Base-by-base conservation (phyloP, 2,797 vertebrate species). In the Acanthornis magna region DNA sequence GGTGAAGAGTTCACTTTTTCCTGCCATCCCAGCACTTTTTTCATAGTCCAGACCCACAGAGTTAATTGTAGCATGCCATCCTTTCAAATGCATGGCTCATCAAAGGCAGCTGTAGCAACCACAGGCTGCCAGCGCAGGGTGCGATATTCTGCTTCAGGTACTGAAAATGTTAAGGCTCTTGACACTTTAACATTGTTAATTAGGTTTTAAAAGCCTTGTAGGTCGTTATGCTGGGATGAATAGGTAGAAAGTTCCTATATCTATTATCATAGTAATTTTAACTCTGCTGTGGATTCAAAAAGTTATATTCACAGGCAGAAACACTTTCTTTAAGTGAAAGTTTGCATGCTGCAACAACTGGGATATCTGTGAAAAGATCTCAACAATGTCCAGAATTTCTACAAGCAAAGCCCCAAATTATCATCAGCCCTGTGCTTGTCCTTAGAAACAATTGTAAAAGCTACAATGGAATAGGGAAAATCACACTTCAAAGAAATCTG, bases 111-210 rank as follows among this genome's bases (percentile, higher is more conserved):
- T 19, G 32, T 2, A 1, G 75, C 55, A 88, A 60, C 40, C 11
- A 3, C 48, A 70, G 48, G 20, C 42, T 85, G 11, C 26, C 30
- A 47, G 54, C 19, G 10, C 0, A 0, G 14, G 12, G 5, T 42
- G 20, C n/a, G 50, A 61, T 93, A 61, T 42, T 93, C 73, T 83
- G 23, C 32, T 71, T 67, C 51, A 91, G 68, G 54, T 36, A 45
- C 42, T 61, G 65, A 80, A 77, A 84, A 96, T 26, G 38, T 81
- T 94, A 88, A 90, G 47, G 51, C 42, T 86, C n/a, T n/a, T 89
- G 70, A 65, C 14, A 27, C 20, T 55, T 63, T 3, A 54, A 50
- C 32, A 13, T 55, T 87, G n/a, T 53, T 88, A 88, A 92, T 87
- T 67, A 82, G 22, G 15, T 79, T 77, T 86, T 60, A 22, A 80